These are phyloP conservation scores for Willisornis vidua DNA, from an alignment of 2,113 vertebrate genomes.

Conservation along the genomic window DNA sequence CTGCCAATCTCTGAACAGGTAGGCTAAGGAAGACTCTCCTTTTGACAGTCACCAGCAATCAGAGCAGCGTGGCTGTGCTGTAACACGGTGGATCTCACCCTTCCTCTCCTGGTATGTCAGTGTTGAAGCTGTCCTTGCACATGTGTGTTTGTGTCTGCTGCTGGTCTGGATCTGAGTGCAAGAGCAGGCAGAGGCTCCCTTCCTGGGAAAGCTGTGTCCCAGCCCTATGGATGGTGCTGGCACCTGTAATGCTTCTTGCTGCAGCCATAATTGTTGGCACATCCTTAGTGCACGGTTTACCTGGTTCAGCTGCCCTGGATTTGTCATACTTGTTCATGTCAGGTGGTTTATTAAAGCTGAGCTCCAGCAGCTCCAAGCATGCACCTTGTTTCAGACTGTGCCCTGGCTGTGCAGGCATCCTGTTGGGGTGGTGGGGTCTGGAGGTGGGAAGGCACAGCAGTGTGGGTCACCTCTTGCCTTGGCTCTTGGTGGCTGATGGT, in stretches of 20 bases:
- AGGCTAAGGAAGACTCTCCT: neutral
- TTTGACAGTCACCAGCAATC: neutral
- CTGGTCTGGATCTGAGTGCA: neutral
- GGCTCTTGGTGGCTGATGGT: rapidly evolving
- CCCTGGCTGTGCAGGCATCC: neutral
- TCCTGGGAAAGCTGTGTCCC: neutral
- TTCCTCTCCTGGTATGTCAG: rapidly evolving
- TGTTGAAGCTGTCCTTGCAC: rapidly evolving
- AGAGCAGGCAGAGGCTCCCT: neutral
- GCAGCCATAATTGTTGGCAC: neutral
- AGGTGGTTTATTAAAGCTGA: neutral
- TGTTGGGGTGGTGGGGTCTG: neutral
- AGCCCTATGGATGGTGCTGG: neutral
- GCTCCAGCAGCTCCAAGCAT: neutral
- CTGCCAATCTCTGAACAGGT: neutral
- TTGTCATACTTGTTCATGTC: neutral
- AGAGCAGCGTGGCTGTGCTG: neutral
- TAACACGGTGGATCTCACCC: neutral
- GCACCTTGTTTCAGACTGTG: neutral
- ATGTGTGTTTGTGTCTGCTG: rapidly evolving
- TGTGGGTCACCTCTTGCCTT: rapidly evolving
- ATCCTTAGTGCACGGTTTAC: neutral
- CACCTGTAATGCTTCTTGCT: neutral
- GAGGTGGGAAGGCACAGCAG: neutral
- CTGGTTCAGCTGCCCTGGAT: neutral